Evolutionary conservation across 2,113 vertebrate genomes (phyloP).

Genomic region (Fregetta grallaria): DNA sequence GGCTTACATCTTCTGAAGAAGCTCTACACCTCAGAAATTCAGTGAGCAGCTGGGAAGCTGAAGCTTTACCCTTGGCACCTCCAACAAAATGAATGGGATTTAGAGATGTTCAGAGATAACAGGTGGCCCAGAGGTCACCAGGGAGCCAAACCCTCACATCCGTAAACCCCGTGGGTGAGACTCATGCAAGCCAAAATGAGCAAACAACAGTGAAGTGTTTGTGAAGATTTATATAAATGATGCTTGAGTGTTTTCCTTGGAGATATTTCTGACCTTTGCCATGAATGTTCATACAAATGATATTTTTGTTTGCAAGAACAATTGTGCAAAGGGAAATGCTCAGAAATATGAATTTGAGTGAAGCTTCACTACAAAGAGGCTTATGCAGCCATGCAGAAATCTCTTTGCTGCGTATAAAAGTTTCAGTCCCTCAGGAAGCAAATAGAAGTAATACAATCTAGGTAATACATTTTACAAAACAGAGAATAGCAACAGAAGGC

Average conservation of each 20-base stretch:
- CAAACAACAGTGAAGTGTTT: neutral
- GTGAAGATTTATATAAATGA: neutral
- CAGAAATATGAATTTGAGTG: neutral
- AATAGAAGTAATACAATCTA: neutral
- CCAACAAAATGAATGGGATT: neutral
- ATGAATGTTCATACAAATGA: neutral
- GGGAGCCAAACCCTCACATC: neutral
- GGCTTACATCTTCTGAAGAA: neutral
- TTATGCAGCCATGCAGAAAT: neutral
- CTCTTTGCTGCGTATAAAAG: neutral
- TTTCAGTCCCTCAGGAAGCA: neutral
- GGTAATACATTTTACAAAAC: neutral
- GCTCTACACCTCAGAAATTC: neutral
- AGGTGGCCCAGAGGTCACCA: neutral
- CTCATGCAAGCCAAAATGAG: neutral
- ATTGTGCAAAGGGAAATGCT: neutral
- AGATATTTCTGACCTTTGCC: constrained; percentile 21
- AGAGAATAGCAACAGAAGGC: neutral
- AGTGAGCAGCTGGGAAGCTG: neutral
- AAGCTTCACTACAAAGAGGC: neutral
- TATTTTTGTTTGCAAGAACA: neutral
- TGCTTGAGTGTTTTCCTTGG: neutral
- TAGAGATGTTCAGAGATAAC: neutral
- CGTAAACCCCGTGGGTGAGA: fast-evolving
- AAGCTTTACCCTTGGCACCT: neutral